A percentile compares a stretch with the other conserved stretches of the same genome.
Conservation (phyloP, 2,888 invertebrate species). For the Agrotis puta region DNA sequence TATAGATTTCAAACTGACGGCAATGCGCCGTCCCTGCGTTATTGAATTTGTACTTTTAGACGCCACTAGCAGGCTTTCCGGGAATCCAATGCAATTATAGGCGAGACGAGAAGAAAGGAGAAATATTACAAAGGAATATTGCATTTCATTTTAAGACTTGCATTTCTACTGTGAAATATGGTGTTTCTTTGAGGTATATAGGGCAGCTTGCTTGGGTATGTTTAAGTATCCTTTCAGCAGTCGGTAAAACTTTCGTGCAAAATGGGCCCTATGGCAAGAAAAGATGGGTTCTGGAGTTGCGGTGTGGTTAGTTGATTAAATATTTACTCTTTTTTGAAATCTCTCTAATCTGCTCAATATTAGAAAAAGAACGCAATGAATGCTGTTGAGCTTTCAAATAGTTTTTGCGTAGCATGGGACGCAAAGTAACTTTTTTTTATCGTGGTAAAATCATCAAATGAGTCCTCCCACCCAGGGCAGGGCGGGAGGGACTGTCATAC, state of each 20-base stretch:
- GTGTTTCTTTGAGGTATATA: not conserved
- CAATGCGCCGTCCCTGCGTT: not conserved
- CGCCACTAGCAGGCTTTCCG: not conserved
- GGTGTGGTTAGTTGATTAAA: not conserved
- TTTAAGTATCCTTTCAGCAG: not conserved
- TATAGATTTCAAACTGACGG: too few relatives aligned
- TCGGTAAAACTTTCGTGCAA: not conserved
- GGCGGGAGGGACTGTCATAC: too few relatives aligned
- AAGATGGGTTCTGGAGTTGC: not conserved
- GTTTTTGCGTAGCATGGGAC: not conserved
- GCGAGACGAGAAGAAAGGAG: not conserved
- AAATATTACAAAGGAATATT: not conserved
- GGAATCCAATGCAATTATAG: conserved; percentile 21
- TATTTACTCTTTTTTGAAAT: not conserved
- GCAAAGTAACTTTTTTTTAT: not conserved
- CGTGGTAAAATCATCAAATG: too few relatives aligned
- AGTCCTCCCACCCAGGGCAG: too few relatives aligned
- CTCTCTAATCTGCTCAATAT: not conserved
- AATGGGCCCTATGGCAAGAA: not conserved
- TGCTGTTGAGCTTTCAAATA: not conserved
- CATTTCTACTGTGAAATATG: not conserved
- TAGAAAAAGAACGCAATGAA: not conserved
- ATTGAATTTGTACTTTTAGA: not conserved
- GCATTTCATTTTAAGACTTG: not conserved
- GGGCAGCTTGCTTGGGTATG: too few relatives aligned